Percentiles rank a stretch among this genome's conserved stretches.
Conservation (phyloP, 1,140 invertebrate genomes). For the Orchesella cincta region DNA sequence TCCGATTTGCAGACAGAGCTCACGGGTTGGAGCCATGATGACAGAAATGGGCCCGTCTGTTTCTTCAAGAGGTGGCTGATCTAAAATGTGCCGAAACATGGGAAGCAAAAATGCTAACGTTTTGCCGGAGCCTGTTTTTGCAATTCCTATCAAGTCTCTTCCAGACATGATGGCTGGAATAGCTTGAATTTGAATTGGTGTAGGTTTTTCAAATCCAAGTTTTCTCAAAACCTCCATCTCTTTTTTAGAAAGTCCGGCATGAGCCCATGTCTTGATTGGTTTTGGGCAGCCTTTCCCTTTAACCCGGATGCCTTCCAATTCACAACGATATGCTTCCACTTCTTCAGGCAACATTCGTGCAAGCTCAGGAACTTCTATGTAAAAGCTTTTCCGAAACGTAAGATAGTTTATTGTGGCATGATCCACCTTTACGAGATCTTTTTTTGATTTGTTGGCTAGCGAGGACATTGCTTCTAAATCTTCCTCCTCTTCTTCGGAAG, state of each 20-base stretch:
- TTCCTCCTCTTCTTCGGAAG: slow-evolving; percentile 93
- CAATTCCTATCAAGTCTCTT: slow-evolving; percentile 96
- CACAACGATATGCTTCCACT: slow-evolving; percentile 77
- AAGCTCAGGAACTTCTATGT: slow-evolving; percentile 20
- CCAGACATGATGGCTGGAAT: slow-evolving; percentile 98
- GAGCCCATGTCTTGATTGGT: slow-evolving; percentile 96
- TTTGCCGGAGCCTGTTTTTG: slow-evolving; percentile 98
- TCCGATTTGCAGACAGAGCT: slow-evolving; percentile 98
- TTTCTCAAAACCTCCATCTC: slow-evolving; percentile 92
- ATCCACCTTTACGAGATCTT: slow-evolving; percentile 87
- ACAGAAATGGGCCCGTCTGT: slow-evolving; percentile 95
- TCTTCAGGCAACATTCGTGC: slow-evolving; percentile 80
- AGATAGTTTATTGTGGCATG: slow-evolving; percentile 80
- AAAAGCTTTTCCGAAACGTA: slow-evolving; percentile 89
- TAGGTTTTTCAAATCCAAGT: slow-evolving; percentile 93
- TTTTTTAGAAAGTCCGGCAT: slow-evolving; percentile 96
- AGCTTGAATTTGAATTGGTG: slow-evolving; percentile 97
- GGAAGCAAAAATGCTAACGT: slow-evolving; percentile 97
- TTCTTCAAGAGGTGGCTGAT: slow-evolving; percentile 89
- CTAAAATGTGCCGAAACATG: slow-evolving; percentile 97
- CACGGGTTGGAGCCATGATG: slow-evolving; percentile 97
- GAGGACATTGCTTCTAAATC: slow-evolving; percentile 89
- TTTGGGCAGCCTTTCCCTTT: slow-evolving; percentile 88
- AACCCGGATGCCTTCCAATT: slow-evolving; percentile 80
- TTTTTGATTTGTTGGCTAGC: slow-evolving; percentile 82